Evolutionary conservation across 2,888 invertebrate species (phyloP).

Genomic region (Parapristionchus giblindavisi): DNA sequence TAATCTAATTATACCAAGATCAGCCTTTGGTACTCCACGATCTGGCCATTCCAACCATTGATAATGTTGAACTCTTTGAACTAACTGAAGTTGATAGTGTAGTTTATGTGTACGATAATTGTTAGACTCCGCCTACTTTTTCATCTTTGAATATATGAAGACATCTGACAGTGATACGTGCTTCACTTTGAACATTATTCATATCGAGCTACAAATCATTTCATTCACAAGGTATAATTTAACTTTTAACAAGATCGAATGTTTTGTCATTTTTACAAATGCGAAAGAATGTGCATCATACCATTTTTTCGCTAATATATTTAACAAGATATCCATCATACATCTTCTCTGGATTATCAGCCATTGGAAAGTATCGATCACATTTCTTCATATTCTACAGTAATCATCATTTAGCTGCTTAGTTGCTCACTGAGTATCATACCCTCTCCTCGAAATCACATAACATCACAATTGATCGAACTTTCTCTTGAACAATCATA

Average conservation of each 20-base stretch:
- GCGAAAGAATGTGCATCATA: neutral
- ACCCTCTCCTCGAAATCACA: slow-evolving; percentile 30
- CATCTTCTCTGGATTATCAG: slow-evolving; percentile 16
- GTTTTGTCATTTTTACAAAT: too few species aligned
- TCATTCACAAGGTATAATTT: neutral
- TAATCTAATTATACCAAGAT: slow-evolving; percentile 10
- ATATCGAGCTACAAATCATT: slow-evolving; percentile 21
- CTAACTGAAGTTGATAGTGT: slow-evolving; percentile 12
- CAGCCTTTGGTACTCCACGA: slow-evolving; percentile 35
- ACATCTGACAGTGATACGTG: slow-evolving; percentile 5
- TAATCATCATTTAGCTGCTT: neutral
- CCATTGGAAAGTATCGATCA: slow-evolving; percentile 15
- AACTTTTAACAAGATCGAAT: too few species aligned
- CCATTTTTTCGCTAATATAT: slow-evolving; percentile 21
- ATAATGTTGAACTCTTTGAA: slow-evolving; percentile 16
- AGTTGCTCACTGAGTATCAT: too few species aligned
- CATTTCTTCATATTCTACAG: slow-evolving; percentile 28
- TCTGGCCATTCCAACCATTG: slow-evolving; percentile 37
- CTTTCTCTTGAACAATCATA: slow-evolving; percentile 30
- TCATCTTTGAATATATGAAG: slow-evolving; percentile 23
- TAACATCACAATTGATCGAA: slow-evolving; percentile 26
- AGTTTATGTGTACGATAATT: too few species aligned
- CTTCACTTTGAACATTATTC: slow-evolving; percentile 14
- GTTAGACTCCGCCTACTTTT: neutral
- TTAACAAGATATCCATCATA: slow-evolving; percentile 26